These are phyloP conservation scores for Corythornis leucogaster DNA, from an alignment of 2,797 vertebrate species.

Conservation along the genomic window DNA sequence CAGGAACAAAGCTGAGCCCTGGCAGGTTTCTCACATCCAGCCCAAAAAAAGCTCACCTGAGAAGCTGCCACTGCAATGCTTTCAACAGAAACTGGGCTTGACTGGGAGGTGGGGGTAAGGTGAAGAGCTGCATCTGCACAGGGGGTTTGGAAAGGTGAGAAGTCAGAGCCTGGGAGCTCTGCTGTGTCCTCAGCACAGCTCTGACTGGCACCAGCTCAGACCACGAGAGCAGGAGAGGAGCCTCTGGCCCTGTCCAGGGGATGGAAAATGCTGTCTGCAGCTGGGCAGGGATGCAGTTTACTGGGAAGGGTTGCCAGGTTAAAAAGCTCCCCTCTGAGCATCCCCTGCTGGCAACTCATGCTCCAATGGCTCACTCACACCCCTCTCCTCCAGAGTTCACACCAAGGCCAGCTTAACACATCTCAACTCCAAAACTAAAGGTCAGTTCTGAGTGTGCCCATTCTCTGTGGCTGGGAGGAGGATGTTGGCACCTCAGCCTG, in stretches of 20 bases:
- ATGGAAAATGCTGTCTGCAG: not conserved
- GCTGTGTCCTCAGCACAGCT: not conserved
- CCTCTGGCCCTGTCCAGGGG: fast-evolving
- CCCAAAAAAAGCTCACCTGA: not conserved
- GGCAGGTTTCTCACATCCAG: not conserved
- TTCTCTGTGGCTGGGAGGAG: fast-evolving
- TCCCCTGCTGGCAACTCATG: not conserved
- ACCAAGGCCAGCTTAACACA: not conserved
- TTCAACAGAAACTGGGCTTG: not conserved
- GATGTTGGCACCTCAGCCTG: not conserved
- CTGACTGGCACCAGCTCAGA: not conserved
- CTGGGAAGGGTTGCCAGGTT: not conserved
- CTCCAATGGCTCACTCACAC: not conserved
- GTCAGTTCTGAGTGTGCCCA: not conserved
- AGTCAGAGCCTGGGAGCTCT: not conserved
- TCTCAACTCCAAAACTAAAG: not conserved
- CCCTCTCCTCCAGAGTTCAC: not conserved
- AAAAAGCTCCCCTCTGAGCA: not conserved
- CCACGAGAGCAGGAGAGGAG: not conserved
- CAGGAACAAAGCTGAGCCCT: not conserved
- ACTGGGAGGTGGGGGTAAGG: not conserved
- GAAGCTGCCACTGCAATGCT: not conserved
- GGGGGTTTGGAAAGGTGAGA: not conserved
- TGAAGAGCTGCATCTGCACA: not conserved
- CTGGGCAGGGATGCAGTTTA: not conserved